These are phyloP conservation scores for Haliclona indistincta DNA, from an alignment of 37 sponge, comb jelly and placozoan species.

Conservation along the genomic window DNA sequence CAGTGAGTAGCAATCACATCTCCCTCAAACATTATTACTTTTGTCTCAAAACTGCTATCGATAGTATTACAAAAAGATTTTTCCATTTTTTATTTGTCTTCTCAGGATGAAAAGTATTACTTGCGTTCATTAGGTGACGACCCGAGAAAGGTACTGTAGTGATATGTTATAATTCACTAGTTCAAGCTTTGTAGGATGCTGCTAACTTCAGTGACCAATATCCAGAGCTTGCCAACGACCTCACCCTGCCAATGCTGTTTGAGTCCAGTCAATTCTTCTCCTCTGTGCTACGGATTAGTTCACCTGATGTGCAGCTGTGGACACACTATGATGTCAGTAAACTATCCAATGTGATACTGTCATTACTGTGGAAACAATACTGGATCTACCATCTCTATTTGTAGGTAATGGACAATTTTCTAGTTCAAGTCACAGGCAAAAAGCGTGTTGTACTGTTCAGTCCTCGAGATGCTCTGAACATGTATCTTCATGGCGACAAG, in stretches of 20 bases:
- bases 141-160: slow-evolving; percentile 66
- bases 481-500: slow-evolving; percentile 90
- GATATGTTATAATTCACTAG: not conserved
- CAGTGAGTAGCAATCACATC: slow-evolving; percentile 37
- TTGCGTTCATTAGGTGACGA: slow-evolving; percentile 75
- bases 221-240: slow-evolving; percentile 73
- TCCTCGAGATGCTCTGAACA: slow-evolving; percentile 64
- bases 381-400: not conserved
- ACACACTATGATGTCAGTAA: slow-evolving; percentile 92
- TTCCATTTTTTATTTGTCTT: not conserved
- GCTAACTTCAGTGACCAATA: slow-evolving; percentile 78
- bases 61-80: slow-evolving; percentile 2
- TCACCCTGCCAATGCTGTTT: slow-evolving; percentile 70
- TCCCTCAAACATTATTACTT: too few species aligned
- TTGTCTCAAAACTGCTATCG: not conserved
- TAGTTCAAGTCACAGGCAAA: slow-evolving; percentile 82
- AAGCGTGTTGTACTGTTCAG: slow-evolving; percentile 82
- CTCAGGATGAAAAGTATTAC: slow-evolving; percentile 85
- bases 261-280: slow-evolving; percentile 69
- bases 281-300: slow-evolving; percentile 82
- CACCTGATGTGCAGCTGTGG: slow-evolving; percentile 83
- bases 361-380: not conserved
- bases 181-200: slow-evolving; percentile 52
- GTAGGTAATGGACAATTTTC: slow-evolving; percentile 95
- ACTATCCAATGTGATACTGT: not conserved